A percentile compares a stretch with the other conserved stretches of the same genome.
Evolutionary conservation across 2,797 vertebrate species (phyloP).

Genomic region (Sphenopsis melanotis): DNA sequence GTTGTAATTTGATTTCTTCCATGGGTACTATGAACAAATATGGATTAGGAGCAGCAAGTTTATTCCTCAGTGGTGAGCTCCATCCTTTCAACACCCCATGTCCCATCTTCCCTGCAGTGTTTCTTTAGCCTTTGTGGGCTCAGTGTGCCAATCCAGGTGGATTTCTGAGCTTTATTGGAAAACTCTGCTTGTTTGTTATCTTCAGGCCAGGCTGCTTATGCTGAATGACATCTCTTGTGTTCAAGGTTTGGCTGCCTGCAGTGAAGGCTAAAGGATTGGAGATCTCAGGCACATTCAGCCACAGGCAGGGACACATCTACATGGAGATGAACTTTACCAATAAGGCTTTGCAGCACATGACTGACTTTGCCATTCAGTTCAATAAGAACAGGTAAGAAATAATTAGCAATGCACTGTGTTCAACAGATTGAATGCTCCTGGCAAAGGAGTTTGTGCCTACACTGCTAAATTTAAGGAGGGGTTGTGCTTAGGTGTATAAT

Average conservation of each 20-base stretch:
- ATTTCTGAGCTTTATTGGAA: neutral
- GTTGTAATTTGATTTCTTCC: neutral
- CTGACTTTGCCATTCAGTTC: constrained; percentile 97
- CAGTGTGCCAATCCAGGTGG: neutral
- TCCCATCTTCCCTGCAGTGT: neutral
- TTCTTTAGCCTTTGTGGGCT: neutral
- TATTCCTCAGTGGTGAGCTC: neutral
- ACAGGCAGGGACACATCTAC: constrained; percentile 95
- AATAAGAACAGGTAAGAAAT: constrained; percentile 95
- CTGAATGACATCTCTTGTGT: constrained; percentile 37
- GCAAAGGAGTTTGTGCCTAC: neutral
- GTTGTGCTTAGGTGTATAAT: neutral
- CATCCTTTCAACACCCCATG: neutral
- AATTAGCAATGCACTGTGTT: neutral
- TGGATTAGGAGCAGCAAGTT: neutral
- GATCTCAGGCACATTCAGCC: constrained; percentile 94
- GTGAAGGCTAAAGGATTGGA: constrained; percentile 97
- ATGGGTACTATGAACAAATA: neutral
- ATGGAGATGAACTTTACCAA: constrained; percentile 99
- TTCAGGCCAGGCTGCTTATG: neutral
- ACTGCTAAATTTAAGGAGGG: neutral
- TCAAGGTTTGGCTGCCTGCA: constrained; percentile 93
- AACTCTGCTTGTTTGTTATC: neutral
- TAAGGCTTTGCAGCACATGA: constrained; percentile 98
- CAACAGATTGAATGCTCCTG: neutral